phyloP scores from a whole-genome alignment of 2,113 vertebrate species.

The Athene cunicularia region DNA sequence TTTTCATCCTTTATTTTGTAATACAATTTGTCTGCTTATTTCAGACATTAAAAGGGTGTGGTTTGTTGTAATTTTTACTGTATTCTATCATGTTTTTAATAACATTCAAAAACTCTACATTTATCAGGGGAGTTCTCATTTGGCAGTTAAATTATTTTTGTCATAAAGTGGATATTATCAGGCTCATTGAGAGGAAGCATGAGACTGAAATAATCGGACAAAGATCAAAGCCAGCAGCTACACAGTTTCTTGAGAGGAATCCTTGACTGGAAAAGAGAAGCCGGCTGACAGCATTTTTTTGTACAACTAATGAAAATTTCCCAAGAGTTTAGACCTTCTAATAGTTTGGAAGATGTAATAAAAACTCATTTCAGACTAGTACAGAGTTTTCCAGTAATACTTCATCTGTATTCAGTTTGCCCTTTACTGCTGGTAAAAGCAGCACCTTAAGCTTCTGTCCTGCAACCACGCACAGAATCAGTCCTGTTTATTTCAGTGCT shows the following conservation, averaged over 20 bases:
- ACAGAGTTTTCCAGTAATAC: not conserved
- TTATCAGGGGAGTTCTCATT: conserved; percentile 8
- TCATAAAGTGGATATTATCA: conserved; percentile 11
- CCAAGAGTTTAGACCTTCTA: not conserved
- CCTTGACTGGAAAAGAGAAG: not conserved
- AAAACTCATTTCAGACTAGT: not conserved
- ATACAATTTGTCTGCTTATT: not conserved
- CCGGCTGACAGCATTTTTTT: not conserved
- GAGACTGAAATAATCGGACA: conserved; percentile 38
- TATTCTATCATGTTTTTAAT: not conserved
- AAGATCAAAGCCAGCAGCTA: conserved; percentile 40
- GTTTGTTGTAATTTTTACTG: not conserved
- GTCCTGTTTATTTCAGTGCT: not conserved
- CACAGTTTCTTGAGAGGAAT: conserved; percentile 4
- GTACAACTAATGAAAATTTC: conserved; percentile 13
- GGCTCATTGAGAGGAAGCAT: not conserved
- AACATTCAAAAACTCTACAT: not conserved
- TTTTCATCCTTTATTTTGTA: not conserved
- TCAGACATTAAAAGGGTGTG: not conserved
- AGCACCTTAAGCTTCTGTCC: not conserved
- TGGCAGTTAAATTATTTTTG: conserved; percentile 43
- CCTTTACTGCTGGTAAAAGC: not conserved
- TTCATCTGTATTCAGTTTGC: not conserved
- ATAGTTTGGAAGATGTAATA: conserved; percentile 4
- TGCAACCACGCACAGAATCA: not conserved